These are phyloP conservation scores for Stictocephala bisonia DNA, from an alignment of 2,888 invertebrate genomes.

Conservation along the genomic window DNA sequence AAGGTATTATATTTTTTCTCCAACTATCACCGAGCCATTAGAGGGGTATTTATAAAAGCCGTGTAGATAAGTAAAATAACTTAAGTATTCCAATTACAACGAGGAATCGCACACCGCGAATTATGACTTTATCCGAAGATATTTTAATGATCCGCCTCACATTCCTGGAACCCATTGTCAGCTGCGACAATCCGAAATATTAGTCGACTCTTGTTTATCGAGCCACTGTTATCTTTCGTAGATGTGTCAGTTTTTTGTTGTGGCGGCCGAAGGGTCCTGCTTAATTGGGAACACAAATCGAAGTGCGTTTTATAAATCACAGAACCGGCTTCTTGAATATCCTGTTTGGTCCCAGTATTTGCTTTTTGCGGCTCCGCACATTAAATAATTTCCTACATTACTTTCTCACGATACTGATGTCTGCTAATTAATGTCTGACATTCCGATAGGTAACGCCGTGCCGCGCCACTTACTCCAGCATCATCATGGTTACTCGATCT, in stretches of 20 bases:
- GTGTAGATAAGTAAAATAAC: too few species aligned
- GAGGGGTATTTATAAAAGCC: too few species aligned
- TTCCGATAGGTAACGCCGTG: conserved; percentile 34
- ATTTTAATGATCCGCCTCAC: conserved; percentile 34
- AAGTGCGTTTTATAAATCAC: conserved; percentile 40
- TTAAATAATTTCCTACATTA: conserved; percentile 41
- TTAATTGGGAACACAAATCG: conserved; percentile 41
- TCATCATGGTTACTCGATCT: not conserved
- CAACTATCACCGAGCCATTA: too few species aligned
- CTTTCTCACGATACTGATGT: conserved; percentile 30
- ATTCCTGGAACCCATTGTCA: conserved; percentile 14
- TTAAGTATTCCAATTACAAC: too few species aligned
- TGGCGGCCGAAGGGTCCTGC: conserved; percentile 12
- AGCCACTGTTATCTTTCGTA: conserved; percentile 32
- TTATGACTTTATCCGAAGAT: conserved; percentile 27
- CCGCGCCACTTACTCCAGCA: not conserved
- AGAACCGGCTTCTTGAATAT: conserved; percentile 31
- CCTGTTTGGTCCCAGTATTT: conserved; percentile 29
- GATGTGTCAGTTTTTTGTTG: conserved; percentile 37
- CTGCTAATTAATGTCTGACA: conserved; percentile 33
- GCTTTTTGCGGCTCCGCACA: conserved; percentile 38
- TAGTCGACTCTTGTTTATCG: conserved; percentile 31
- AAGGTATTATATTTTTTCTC: too few species aligned
- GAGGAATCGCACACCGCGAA: too few species aligned
- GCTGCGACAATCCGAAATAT: conserved; percentile 34